Evolutionary conservation across 2,888 invertebrate species (phyloP).

Genomic region (Abscondita cerata): DNA sequence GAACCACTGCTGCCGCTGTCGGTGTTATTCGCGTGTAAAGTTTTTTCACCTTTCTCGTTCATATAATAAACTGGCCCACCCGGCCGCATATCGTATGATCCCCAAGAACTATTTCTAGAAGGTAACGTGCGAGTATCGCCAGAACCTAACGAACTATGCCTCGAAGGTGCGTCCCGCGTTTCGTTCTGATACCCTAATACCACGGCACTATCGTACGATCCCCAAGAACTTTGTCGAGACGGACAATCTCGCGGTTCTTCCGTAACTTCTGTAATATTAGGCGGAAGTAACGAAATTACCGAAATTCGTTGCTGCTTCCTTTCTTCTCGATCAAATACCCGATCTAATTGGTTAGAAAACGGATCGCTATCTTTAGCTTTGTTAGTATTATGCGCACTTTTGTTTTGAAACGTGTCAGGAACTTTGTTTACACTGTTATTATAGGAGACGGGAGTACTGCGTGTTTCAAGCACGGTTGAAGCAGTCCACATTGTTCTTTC

Average conservation of each 20-base stretch:
- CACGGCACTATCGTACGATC: conserved; percentile 79
- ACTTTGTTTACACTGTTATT: conserved; percentile 50
- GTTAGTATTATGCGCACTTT: conserved; percentile 55
- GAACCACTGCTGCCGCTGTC: conserved; percentile 58
- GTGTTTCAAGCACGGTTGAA: conserved; percentile 52
- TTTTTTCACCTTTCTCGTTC: conserved; percentile 52
- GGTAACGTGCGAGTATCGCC: conserved; percentile 71
- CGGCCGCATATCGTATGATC: conserved; percentile 71
- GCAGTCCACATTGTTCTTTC: conserved; percentile 60
- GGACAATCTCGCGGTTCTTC: conserved; percentile 60
- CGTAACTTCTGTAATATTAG: conserved; percentile 51
- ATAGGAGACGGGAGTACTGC: conserved; percentile 45
- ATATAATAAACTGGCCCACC: conserved; percentile 50
- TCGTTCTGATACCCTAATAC: conserved; percentile 65
- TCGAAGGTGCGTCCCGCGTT: conserved; percentile 67
- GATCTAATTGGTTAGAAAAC: conserved; percentile 74
- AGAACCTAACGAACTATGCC: conserved; percentile 86
- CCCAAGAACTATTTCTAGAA: conserved; percentile 75
- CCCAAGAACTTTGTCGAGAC: conserved; percentile 79
- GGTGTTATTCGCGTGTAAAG: conserved; percentile 36
- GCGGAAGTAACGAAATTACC: conserved; percentile 54
- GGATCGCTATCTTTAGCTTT: conserved; percentile 66
- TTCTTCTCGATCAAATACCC: conserved; percentile 74
- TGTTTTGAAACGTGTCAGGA: conserved; percentile 58
- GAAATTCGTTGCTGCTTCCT: conserved; percentile 57